phyloP scores from a whole-genome alignment of 35 echinoderm and acorn worm genomes.

The Acanthaster planci region DNA sequence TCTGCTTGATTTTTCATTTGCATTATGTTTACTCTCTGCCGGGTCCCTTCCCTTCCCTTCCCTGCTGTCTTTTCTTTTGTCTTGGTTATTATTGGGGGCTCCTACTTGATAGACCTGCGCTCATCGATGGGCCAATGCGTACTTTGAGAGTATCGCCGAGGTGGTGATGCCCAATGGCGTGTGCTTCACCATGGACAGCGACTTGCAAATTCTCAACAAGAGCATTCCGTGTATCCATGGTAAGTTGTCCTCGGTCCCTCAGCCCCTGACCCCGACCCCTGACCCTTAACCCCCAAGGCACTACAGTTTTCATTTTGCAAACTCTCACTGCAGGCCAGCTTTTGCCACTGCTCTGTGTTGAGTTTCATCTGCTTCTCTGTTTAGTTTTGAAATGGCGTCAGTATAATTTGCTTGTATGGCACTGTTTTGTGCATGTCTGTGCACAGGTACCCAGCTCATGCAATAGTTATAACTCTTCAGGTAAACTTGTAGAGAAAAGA shows the following conservation, averaged over 20 bases:
- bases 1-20: slow-evolving; percentile 18
- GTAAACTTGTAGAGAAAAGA: too few relatives aligned
- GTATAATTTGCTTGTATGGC: too few relatives aligned
- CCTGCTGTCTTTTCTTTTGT: background rate
- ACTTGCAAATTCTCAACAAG: slow-evolving; percentile 76
- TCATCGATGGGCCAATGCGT: slow-evolving; percentile 94
- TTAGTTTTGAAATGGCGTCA: too few relatives aligned
- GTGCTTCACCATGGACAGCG: slow-evolving; percentile 76
- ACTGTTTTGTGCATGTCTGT: too few relatives aligned
- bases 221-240: slow-evolving; percentile 83
- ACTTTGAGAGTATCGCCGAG: slow-evolving; percentile 61
- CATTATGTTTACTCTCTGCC: background rate
- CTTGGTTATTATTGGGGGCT: background rate
- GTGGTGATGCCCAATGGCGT: slow-evolving; percentile 91
- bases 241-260: slow-evolving; percentile 34
- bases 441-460: too few relatives aligned
- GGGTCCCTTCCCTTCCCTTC: background rate
- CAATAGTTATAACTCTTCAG: too few relatives aligned
- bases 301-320: too few relatives aligned
- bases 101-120: slow-evolving; percentile 72
- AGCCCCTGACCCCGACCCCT: too few relatives aligned
- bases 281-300: too few relatives aligned
- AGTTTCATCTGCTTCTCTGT: too few relatives aligned
- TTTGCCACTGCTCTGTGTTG: too few relatives aligned
- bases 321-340: too few relatives aligned